These are phyloP conservation scores for Pao palembangensis DNA, from an alignment of 2,113 vertebrate species.

Conservation along the genomic window DNA sequence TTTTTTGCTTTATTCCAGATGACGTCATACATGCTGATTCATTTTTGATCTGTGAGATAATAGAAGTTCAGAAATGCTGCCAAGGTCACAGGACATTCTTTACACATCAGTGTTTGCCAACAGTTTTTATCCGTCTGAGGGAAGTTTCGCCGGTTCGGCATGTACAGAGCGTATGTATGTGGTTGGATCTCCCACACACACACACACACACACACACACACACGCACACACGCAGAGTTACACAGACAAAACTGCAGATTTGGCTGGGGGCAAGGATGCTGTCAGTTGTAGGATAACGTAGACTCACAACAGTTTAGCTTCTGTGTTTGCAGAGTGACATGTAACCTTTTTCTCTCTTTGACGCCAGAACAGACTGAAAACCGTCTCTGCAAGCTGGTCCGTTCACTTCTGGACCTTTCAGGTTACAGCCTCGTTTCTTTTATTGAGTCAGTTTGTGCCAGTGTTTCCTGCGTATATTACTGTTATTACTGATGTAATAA, in stretches of 20 bases:
- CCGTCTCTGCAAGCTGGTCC: background rate
- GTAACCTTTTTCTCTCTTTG: slow-evolving; percentile 15
- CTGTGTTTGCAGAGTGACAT: slow-evolving; percentile 5
- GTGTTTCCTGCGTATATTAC: too few species aligned
- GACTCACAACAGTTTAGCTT: slow-evolving; percentile 34
- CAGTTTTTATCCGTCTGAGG: background rate
- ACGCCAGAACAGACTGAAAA: background rate
- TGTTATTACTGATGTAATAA: too few species aligned
- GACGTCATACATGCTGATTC: background rate
- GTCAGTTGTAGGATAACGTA: slow-evolving; percentile 2
- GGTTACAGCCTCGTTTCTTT: too few species aligned
- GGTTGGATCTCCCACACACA: background rate
- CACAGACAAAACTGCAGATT: slow-evolving; percentile 15
- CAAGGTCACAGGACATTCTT: slow-evolving; percentile 38
- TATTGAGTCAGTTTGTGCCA: too few species aligned
- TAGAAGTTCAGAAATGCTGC: slow-evolving; percentile 39
- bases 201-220: too few species aligned
- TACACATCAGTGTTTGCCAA: slow-evolving; percentile 1
- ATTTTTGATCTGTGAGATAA: slow-evolving; percentile 1
- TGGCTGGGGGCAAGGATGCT: slow-evolving; percentile 48
- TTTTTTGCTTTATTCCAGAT: background rate
- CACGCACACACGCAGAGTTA: slow-evolving; percentile 2
- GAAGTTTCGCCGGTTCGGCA: slow-evolving; percentile 32
- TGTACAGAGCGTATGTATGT: slow-evolving; percentile 6
- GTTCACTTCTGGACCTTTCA: too few species aligned